Evolutionary conservation across 2,888 invertebrate genomes (phyloP).

Genomic region (Scotopteryx bipunctaria): DNA sequence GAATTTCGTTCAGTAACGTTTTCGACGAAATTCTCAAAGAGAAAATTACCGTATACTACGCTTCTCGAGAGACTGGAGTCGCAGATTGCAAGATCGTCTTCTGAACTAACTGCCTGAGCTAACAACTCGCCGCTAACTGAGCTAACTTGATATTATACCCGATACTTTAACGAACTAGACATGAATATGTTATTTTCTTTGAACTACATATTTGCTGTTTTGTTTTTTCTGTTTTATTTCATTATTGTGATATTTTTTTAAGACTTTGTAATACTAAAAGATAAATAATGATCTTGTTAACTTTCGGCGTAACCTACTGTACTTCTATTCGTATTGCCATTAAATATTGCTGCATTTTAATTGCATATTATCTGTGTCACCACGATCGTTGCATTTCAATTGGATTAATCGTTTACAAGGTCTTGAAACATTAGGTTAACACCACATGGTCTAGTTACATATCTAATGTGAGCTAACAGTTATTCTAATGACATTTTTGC

Average conservation of each 20-base stretch:
- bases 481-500: conserved; percentile 16
- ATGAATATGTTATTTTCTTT: not conserved
- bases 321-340: no score
- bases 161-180: not conserved
- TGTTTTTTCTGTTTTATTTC: no score
- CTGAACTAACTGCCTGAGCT: conserved; percentile 13
- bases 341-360: no score
- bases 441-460: conserved; percentile 15
- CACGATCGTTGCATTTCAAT: no score
- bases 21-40: conserved; percentile 1
- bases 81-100: conserved; percentile 8
- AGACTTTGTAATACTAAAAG: no score
- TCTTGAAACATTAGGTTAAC: conserved; percentile 13
- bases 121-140: conserved; percentile 8
- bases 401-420: no score
- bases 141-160: conserved; percentile 5
- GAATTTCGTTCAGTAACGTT: no score
- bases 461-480: conserved; percentile 24
- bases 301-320: no score
- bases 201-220: no score
- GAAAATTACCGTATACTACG: conserved; percentile 2
- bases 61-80: not conserved
- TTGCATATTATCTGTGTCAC: no score
- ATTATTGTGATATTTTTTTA: no score
- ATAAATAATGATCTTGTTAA: no score